These are phyloP conservation scores for Odontamblyopus rebecca DNA, from an alignment of 2,797 vertebrate species.

Conservation along the genomic window DNA sequence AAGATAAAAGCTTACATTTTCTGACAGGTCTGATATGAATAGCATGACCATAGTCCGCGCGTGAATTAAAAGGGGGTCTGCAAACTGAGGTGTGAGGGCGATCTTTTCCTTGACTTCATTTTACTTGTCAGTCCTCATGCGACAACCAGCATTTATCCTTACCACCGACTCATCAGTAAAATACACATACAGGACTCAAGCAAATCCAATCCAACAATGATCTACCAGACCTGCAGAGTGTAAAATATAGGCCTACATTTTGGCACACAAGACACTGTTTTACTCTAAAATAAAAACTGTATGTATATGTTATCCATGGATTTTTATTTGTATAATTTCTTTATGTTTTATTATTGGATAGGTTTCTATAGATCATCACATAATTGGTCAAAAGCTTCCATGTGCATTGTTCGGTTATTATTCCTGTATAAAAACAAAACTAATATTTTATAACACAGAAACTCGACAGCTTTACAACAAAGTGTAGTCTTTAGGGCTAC, in stretches of 20 bases:
- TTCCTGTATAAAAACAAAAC: neutral
- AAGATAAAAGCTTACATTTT: neutral
- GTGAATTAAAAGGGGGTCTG: slow-evolving; percentile 37
- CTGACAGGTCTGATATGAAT: slow-evolving; percentile 3
- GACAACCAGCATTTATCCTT: slow-evolving; percentile 45
- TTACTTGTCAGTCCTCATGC: slow-evolving; percentile 35
- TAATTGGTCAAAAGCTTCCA: too few relatives aligned
- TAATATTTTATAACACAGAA: neutral
- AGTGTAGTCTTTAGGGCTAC: neutral
- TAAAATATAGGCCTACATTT: neutral
- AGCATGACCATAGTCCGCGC: slow-evolving; percentile 31
- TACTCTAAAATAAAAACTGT: neutral
- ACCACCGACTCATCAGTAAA: slow-evolving; percentile 15
- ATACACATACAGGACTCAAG: slow-evolving; percentile 16
- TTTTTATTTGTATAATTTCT: neutral
- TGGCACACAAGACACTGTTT: neutral
- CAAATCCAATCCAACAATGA: neutral
- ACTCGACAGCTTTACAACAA: neutral
- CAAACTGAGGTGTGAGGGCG: slow-evolving; percentile 44
- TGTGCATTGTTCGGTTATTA: too few relatives aligned
- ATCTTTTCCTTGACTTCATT: slow-evolving; percentile 34
- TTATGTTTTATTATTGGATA: neutral
- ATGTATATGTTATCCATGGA: too few relatives aligned
- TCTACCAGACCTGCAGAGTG: neutral
- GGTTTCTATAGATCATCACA: neutral